A percentile compares a stretch with the other conserved stretches of the same genome.
phyloP scores from a whole-genome alignment of 2,888 invertebrate species.

The Xylota sylvarum region DNA sequence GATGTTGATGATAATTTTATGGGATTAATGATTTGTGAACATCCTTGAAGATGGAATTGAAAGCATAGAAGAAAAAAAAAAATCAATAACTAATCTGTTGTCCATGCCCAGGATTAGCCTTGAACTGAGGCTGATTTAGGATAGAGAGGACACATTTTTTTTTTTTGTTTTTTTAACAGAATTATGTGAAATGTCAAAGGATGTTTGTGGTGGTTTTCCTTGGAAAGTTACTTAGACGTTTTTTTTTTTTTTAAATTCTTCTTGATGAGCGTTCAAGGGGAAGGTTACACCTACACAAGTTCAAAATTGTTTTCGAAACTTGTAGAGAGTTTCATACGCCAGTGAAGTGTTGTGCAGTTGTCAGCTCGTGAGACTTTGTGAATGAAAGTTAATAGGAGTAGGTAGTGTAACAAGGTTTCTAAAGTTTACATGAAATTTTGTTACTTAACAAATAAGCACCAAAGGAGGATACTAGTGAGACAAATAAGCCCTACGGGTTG shows the following conservation, averaged over 20 bases:
- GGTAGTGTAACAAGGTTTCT: neutral
- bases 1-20: constrained; percentile 66
- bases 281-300: neutral
- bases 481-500: no score
- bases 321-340: neutral
- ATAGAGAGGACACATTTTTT: no score
- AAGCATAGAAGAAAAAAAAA: neutral
- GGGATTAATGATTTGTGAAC: constrained; percentile 51
- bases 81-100: constrained; percentile 2
- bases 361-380: neutral
- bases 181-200: neutral
- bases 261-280: neutral
- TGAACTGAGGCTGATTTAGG: neutral
- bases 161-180: no score
- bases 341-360: neutral
- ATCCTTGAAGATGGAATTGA: constrained; percentile 4
- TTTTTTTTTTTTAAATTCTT: neutral
- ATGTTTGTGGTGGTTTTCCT: neutral
- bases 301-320: neutral
- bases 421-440: no score
- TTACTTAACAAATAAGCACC: no score
- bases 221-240: neutral
- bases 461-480: no score
- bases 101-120: neutral
- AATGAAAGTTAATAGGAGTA: neutral